Conservation (phyloP, 2,888 invertebrate species). For the Drosophila formosana region DNA sequence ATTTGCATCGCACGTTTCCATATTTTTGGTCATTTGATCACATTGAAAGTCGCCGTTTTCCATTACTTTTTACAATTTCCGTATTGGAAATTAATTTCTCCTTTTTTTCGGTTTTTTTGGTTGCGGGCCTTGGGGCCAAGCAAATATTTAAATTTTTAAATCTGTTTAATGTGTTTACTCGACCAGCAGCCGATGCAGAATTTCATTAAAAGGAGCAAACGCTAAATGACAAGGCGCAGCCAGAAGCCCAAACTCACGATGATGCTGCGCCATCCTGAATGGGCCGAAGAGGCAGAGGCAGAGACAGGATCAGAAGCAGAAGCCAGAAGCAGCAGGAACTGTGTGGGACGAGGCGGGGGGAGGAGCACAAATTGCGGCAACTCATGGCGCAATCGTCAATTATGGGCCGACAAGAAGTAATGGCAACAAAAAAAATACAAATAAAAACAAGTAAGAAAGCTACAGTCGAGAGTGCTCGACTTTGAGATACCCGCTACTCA, state of each 20-base stretch:
- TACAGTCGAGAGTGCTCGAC: no score
- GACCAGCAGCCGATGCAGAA: conserved; percentile 51
- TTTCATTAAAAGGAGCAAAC: conserved; percentile 60
- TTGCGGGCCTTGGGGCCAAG: background rate
- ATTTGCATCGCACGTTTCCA: background rate
- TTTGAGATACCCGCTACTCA: no score
- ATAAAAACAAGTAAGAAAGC: background rate
- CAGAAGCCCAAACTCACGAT: conserved; percentile 27
- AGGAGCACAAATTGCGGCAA: conserved; percentile 67
- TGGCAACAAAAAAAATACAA: conserved; percentile 24
- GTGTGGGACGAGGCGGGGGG: background rate
- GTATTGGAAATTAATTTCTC: conserved; percentile 68
- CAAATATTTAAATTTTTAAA: conserved; percentile 62
- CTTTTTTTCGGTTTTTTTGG: background rate
- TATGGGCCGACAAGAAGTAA: conserved; percentile 75
- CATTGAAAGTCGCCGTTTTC: conserved; percentile 51
- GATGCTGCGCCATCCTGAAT: conserved; percentile 16
- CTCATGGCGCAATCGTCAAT: conserved; percentile 80
- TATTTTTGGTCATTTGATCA: conserved; percentile 44
- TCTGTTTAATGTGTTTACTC: conserved; percentile 65
- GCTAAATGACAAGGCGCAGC: conserved; percentile 26
- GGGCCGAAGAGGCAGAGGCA: background rate
- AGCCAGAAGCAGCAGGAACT: no score
- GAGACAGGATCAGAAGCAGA: background rate
- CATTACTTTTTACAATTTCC: conserved; percentile 65